Evolutionary conservation across 2,888 invertebrate genomes (phyloP), one percentile per base, ranked within the genome.

Genomic region (Heteropelma amictum): DNA sequence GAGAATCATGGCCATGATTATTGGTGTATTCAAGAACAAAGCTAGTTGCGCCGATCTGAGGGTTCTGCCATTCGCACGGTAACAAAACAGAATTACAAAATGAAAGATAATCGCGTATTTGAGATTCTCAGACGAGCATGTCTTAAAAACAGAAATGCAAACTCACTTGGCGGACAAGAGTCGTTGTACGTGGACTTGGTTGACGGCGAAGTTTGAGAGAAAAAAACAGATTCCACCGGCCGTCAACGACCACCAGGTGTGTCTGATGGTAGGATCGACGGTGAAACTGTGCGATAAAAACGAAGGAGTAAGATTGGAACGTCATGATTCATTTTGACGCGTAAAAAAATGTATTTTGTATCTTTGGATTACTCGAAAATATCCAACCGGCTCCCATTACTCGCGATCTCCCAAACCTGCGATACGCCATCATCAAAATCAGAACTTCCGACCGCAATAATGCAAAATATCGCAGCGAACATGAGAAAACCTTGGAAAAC

Each of bases 131-230:
- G 4, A n/a, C 26, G 12, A n/a, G n/a, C n/a, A n/a, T n/a, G n/a
- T n/a, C n/a, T n/a, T n/a, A n/a, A n/a, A n/a, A n/a, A n/a, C n/a
- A n/a, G n/a, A n/a, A n/a, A n/a, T n/a, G n/a, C n/a, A 14, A 2
- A 81, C 86, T 81, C 93, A 93, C 86, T 93, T 93, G 12, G 94
- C 93, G 3, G 95, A 93, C 69, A 94, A 87, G 21, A 95, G 90
- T 40, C 95, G 91, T 88, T 95, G 95, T 0, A 95, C 93, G 87
- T 95, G 97, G 0, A 96, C 94, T 86, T 97, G 97, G 86, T 96
- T 97, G 0, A 96, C 96, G 1, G 94, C 97, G 87, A 96, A 96
- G 2, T 96, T 83, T 0, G 96, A 93, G 26, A 95, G 86, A 84
- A 93, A 96, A 0, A 95, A 95, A 51, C 94, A 91, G 42, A 93